Base-by-base conservation (phyloP, 2,888 invertebrate genomes). In the Polymixis flavicincta region DNA sequence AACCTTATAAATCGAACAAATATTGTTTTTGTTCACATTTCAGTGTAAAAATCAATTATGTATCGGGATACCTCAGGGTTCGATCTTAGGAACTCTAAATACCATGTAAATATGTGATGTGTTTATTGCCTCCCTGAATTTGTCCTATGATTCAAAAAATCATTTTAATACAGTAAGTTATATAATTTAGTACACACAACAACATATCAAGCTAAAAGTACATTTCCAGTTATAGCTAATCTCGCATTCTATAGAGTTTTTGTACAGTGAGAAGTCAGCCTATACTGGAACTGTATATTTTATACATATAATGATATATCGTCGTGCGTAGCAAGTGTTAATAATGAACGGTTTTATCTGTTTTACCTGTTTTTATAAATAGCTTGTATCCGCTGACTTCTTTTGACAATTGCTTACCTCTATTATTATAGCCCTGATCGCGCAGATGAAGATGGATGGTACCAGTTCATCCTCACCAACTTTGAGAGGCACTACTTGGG, bases 401-500 rank as follows among this genome's bases (percentile, higher is more conserved):
- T 52, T 37, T 19, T 32, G 22, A 13, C 2, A 2, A 52, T 54
- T n/a, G 37, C 0, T 54, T 28, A 25, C 9, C 0, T 45, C 2
- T 66, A 82, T 19, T 11, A 2, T 80, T 32, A 28, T 83, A 94
- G 94, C 9, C 94, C 94, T 0, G 80, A 83, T 19, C 78, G 83
- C 0, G 71, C 80, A 2, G 95, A 97, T 50, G 95, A 95, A 28
- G 93, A 97, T 0, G 96, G 92, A 0, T 93, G 97, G 80, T 95
- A 95, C 74, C 83, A 96, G 0, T 97, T 97, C 92, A 97, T 98
- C 86, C 91, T 97, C 68, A 89, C 90, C 0, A 98, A 98, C 92
- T 98, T 98, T 87, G 93, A 97, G 64, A 95, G 97, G 1, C 97
- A 97, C 85, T 98, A 98, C 90, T 84, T 95, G 1, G 95, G 96